Conservation (phyloP, 92 coral and sea anemone species). For the Porites lobata region DNA sequence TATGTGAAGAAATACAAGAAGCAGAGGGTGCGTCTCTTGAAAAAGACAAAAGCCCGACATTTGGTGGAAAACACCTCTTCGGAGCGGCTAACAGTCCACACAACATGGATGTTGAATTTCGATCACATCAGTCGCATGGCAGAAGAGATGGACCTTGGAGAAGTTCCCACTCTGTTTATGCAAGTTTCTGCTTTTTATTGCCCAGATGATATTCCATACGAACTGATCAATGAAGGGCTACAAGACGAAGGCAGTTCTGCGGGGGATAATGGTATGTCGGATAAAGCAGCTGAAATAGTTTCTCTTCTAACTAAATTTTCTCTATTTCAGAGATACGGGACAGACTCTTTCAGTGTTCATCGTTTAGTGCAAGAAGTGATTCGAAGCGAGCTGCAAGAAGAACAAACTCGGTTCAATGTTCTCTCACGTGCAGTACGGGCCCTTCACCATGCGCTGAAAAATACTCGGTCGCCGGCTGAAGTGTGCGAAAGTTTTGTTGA, state of each 20-base stretch:
- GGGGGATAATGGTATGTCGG: slow-evolving; percentile 9
- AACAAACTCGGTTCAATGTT: slow-evolving; percentile 14
- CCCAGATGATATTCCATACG: slow-evolving; percentile 86
- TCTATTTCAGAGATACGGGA: slow-evolving; percentile 73
- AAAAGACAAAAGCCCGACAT: slow-evolving; percentile 58
- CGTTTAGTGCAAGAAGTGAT: slow-evolving; percentile 94
- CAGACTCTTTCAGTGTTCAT: slow-evolving; percentile 79
- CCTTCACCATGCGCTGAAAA: slow-evolving; percentile 69
- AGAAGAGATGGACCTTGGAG: slow-evolving; percentile 50
- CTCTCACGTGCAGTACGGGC: slow-evolving; percentile 72
- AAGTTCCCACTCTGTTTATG: slow-evolving; percentile 43
- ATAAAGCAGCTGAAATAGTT: slow-evolving; percentile 66
- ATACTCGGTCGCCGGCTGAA: slow-evolving; percentile 64
- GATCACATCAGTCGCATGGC: slow-evolving; percentile 51
- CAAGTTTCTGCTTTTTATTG: slow-evolving; percentile 82
- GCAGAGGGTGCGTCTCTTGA: slow-evolving; percentile 54
- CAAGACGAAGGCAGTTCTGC: slow-evolving; percentile 59
- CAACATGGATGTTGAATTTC: slow-evolving; percentile 88
- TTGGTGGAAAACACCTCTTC: slow-evolving; percentile 63
- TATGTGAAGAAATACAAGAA: slow-evolving; percentile 61
- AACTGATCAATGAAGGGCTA: slow-evolving; percentile 76
- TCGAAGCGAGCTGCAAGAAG: slow-evolving; percentile 55
- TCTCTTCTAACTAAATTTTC: slow-evolving; percentile 87
- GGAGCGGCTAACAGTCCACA: slow-evolving; percentile 73
- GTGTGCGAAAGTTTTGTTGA: slow-evolving; percentile 73